phyloP scores from a whole-genome alignment of 2,113 vertebrate species.

The Mobula birostris region DNA sequence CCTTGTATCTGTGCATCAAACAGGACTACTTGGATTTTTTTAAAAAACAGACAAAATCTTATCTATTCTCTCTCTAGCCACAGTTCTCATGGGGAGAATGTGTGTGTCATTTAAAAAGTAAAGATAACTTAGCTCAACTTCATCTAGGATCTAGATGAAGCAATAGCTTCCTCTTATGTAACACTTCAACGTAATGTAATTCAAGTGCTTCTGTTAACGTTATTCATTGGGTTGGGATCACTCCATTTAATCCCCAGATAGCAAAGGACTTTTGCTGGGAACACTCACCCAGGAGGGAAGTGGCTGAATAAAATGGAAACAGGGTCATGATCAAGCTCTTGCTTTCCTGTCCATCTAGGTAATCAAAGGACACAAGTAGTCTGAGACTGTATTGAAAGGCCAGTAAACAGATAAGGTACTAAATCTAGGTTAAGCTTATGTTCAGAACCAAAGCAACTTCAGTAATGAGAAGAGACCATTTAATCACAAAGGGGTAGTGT shows the following conservation, averaged over 20 bases:
- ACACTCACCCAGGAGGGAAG: background rate
- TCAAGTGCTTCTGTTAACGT: background rate
- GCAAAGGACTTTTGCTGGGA: background rate
- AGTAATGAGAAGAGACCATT: background rate
- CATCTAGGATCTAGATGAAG: background rate
- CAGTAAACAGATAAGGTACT: background rate
- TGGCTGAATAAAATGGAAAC: background rate
- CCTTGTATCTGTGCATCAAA: background rate
- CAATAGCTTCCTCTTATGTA: background rate
- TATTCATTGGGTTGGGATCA: background rate
- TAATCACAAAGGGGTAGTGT: background rate
- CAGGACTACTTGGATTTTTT: background rate
- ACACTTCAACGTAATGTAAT: background rate
- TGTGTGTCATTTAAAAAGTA: background rate
- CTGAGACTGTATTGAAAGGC: background rate
- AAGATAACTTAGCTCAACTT: background rate
- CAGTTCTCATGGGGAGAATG: background rate
- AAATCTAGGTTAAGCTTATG: background rate
- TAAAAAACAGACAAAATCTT: background rate
- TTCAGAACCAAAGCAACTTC: background rate
- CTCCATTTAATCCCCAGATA: background rate
- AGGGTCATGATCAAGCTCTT: background rate
- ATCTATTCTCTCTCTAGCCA: background rate
- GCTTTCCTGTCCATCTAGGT: background rate
- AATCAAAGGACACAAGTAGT: background rate